Evolutionary conservation across 2,797 vertebrate genomes (phyloP).

Genomic region (Malacoctenus gilli): DNA sequence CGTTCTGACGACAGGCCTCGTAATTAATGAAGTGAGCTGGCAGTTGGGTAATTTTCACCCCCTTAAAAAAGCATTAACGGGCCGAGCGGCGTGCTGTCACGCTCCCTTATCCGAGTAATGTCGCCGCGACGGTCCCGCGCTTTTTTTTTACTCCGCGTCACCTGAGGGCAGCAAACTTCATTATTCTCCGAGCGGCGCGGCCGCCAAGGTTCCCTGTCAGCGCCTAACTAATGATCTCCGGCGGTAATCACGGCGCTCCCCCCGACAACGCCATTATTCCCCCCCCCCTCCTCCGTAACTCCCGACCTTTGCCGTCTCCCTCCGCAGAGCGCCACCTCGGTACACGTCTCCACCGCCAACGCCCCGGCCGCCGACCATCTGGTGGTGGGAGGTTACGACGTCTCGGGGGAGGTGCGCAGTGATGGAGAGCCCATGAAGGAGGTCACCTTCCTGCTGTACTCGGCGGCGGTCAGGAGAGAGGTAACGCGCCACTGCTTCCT

Average conservation of each 20-base stretch:
- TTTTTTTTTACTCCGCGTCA: slow-evolving; percentile 25
- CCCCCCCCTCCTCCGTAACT: slow-evolving; percentile 10
- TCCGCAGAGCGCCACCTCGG: slow-evolving; percentile 84
- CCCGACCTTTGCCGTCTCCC: slow-evolving; percentile 34
- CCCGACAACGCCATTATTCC: slow-evolving; percentile 23
- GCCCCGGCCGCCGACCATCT: slow-evolving; percentile 86
- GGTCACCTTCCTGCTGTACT: slow-evolving; percentile 96
- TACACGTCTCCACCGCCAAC: slow-evolving; percentile 89
- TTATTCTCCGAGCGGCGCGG: slow-evolving; percentile 21
- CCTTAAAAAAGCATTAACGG: slow-evolving; percentile 5
- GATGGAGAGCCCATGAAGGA: slow-evolving; percentile 99
- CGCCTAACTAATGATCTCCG: slow-evolving; percentile 31
- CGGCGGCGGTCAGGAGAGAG: slow-evolving; percentile 86
- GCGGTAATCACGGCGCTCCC: slow-evolving; percentile 29
- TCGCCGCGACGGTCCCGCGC: slow-evolving; percentile 8
- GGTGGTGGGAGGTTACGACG: slow-evolving; percentile 93
- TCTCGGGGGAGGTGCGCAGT: slow-evolving; percentile 93
- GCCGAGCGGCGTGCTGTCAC: not conserved
- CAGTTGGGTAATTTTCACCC: not conserved
- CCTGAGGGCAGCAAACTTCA: slow-evolving; percentile 10
- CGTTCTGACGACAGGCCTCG: too few relatives aligned
- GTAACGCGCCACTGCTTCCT: slow-evolving; percentile 67
- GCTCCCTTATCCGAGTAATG: not conserved
- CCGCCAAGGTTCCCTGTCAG: slow-evolving; percentile 38
- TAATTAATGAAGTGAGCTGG: slow-evolving; percentile 7